These are phyloP conservation scores for Alligator mississippiensis DNA, from an alignment of 2,113 vertebrate species.

Conservation along the genomic window DNA sequence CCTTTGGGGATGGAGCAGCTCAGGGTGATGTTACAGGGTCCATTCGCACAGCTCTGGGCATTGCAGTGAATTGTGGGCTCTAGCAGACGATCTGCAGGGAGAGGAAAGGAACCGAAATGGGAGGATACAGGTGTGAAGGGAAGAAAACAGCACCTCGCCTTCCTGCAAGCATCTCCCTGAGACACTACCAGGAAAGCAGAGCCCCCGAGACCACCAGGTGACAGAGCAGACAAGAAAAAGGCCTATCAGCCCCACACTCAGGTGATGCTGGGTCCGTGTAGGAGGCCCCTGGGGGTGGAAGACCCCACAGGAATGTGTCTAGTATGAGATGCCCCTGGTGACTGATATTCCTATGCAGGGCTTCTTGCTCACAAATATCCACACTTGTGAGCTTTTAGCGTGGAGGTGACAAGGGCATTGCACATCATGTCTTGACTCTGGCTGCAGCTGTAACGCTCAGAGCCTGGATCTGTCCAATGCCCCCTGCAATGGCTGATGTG, in stretches of 20 bases:
- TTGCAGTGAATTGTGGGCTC: rapidly evolving
- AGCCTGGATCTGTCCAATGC: no score
- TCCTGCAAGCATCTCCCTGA: background rate
- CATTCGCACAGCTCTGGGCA: rapidly evolving
- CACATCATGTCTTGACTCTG: background rate
- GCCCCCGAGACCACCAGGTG: rapidly evolving
- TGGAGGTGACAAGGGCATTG: background rate
- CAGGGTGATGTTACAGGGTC: rapidly evolving
- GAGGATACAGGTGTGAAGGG: background rate
- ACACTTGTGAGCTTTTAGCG: background rate
- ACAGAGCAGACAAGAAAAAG: no score
- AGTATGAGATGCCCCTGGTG: background rate
- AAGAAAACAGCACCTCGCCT: background rate
- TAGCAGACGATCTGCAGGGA: background rate
- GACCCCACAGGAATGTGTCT: background rate
- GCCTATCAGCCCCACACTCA: no score
- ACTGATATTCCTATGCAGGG: background rate
- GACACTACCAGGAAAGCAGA: background rate
- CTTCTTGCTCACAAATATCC: background rate
- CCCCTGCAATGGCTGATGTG: rapidly evolving
- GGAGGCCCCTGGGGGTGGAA: background rate
- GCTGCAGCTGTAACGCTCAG: no score
- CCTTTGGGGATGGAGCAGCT: rapidly evolving
- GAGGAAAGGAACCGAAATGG: rapidly evolving
- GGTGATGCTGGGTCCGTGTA: rapidly evolving